Percentiles rank a stretch among this genome's conserved stretches.
These are phyloP conservation scores for Allobates femoralis DNA, from an alignment of 2,797 vertebrate genomes.

Conservation along the genomic window DNA sequence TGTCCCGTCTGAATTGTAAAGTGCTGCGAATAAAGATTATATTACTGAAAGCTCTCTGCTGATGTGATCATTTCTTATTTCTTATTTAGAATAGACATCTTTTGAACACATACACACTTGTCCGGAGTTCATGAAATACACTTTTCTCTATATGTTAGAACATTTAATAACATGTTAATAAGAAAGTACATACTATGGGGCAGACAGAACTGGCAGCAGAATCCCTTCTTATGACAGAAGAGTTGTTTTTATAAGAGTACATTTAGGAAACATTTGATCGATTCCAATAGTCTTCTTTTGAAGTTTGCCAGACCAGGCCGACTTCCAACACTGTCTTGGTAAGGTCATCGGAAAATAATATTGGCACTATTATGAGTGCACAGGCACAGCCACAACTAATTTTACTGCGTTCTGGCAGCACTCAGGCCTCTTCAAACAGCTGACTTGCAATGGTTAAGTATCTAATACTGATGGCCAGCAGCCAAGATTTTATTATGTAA, in stretches of 20 bases:
- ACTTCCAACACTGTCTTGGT: background rate
- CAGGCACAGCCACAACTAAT: too few relatives aligned
- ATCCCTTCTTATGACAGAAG: slow-evolving; percentile 8
- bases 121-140: background rate
- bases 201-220: slow-evolving; percentile 9
- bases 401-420: too few relatives aligned
- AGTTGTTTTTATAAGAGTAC: slow-evolving; percentile 16
- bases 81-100: background rate
- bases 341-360: slow-evolving; percentile 1
- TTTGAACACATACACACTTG: too few relatives aligned
- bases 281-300: background rate
- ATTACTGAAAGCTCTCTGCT: background rate
- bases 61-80: background rate
- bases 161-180: slow-evolving; percentile 3
- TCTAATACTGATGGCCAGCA: too few relatives aligned
- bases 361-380: background rate
- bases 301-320: background rate
- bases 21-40: too few relatives aligned
- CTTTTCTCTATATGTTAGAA: background rate
- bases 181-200: background rate
- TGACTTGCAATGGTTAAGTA: too few relatives aligned
- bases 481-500: too few relatives aligned
- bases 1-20: too few relatives aligned
- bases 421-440: too few relatives aligned
- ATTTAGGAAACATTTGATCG: background rate